Evolutionary conservation across 1,140 invertebrate species (phyloP), one percentile per base, ranked within the genome.

Genomic region (Neoseiulus cucumeris): DNA sequence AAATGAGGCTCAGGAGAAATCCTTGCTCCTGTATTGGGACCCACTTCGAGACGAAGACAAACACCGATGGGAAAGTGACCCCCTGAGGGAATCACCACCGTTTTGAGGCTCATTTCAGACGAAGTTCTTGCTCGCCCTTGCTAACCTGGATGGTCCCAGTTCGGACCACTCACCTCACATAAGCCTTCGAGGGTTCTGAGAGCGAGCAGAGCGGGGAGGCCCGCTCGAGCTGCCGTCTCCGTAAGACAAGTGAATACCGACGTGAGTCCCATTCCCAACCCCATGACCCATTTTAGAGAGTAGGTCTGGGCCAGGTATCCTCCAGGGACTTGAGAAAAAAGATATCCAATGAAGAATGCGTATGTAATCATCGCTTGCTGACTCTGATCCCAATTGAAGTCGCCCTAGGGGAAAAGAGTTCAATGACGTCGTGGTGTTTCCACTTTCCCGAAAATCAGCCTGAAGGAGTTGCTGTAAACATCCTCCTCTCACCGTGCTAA

Each of bases 301-400:
- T 25, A 25, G 14, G 22, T 69, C 1, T 72, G 71, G 9, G 75
- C 74, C 7, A 78, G 64, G 71, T 72, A 73, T 12, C 76, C 76
- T 7, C 74, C 76, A 6, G 74, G 74, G 14, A 78, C 71, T 67
- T 78, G 75, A 9, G 75, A 73, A 7, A 74, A 64, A 7, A 77
- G 69, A 67, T 78, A 78, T 42, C 76, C 76, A 71, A 73, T 74
- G 72, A 77, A 78, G 68, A 76, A 77, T 9, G 75, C 69, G 5
- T 74, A 73, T 5, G 77, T 65, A 18, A 77, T 72, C 2, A 72
- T 66, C 0, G 75, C 75, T 67, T 77, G 76, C 7, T 68, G 66
- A 14, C 69, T 69, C 65, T 76, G 75, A 39, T 72, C 68, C 76
- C 76, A 78, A 5, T 17, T 14, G 51, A 59, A 59, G 4, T 59